Evolutionary conservation across 2,113 vertebrate species (phyloP).

Genomic region (Apistogramma diplotaenia): DNA sequence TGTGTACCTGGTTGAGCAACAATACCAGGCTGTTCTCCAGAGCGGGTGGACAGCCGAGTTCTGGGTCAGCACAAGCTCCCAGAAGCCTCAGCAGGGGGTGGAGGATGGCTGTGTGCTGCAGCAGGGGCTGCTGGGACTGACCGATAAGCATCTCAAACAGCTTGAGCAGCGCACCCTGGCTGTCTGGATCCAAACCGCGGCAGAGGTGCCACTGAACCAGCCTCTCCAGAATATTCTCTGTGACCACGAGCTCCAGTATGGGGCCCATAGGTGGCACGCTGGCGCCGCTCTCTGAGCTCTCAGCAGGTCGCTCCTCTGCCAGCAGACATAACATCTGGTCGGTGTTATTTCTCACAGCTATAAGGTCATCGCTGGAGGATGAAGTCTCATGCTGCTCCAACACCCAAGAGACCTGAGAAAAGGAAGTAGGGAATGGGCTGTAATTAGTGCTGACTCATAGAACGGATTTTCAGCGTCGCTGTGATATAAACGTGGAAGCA

Average conservation of each 20-base stretch:
- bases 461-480: too few relatives aligned
- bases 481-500: too few relatives aligned
- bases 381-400: conserved; percentile 82
- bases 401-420: conserved; percentile 84
- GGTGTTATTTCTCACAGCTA: conserved; percentile 91
- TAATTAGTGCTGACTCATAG: not conserved
- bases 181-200: conserved; percentile 83
- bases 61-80: conserved; percentile 81
- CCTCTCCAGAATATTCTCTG: conserved; percentile 84
- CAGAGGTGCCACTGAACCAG: conserved; percentile 89
- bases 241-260: conserved; percentile 86
- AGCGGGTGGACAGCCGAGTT: conserved; percentile 70
- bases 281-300: conserved; percentile 32
- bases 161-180: conserved; percentile 89
- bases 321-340: conserved; percentile 94
- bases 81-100: conserved; percentile 86
- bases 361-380: conserved; percentile 86
- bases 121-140: conserved; percentile 89
- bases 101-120: conserved; percentile 85
- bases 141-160: conserved; percentile 94
- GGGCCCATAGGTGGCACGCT: conserved; percentile 75
- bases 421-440: not conserved
- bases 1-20: conserved; percentile 84
- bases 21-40: conserved; percentile 90
- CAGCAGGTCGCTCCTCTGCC: conserved; percentile 85